These are phyloP conservation scores for Stenchaetothrips biformis DNA, from an alignment of 2,888 invertebrate genomes.

Conservation along the genomic window DNA sequence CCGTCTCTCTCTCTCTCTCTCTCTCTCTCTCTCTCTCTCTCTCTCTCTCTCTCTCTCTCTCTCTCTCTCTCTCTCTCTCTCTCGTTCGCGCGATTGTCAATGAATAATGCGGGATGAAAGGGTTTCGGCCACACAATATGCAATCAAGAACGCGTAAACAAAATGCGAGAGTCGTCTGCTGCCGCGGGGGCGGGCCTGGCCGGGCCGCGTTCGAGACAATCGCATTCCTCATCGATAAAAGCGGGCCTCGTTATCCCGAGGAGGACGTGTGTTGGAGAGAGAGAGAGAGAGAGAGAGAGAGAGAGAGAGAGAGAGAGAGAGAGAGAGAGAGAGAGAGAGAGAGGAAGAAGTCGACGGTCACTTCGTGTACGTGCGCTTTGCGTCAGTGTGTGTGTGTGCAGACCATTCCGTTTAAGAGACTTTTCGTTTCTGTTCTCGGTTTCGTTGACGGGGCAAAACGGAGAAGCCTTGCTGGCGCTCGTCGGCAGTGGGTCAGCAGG, in stretches of 20 bases:
- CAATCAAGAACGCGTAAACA: slow-evolving; percentile 13
- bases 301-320: not conserved
- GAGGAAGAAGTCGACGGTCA: no score
- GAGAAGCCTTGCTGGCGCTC: no score
- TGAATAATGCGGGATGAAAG: slow-evolving; percentile 21
- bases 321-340: not conserved
- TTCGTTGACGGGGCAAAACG: no score
- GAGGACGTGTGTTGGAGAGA: not conserved
- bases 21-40: not conserved
- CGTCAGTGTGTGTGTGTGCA: no score
- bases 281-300: not conserved
- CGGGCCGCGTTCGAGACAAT: not conserved
- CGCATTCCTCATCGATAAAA: no score
- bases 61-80: not conserved
- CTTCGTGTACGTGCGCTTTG: no score
- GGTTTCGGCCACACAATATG: not conserved
- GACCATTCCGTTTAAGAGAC: no score
- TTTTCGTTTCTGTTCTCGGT: no score
- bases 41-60: not conserved
- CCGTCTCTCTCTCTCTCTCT: not conserved
- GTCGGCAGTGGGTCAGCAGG: no score
- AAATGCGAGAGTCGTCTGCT: not conserved
- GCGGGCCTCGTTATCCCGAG: not conserved
- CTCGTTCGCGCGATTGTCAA: not conserved
- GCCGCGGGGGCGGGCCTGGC: not conserved